Base-by-base conservation (phyloP, 2,888 invertebrate species). In the Eustalomyia histrio region DNA sequence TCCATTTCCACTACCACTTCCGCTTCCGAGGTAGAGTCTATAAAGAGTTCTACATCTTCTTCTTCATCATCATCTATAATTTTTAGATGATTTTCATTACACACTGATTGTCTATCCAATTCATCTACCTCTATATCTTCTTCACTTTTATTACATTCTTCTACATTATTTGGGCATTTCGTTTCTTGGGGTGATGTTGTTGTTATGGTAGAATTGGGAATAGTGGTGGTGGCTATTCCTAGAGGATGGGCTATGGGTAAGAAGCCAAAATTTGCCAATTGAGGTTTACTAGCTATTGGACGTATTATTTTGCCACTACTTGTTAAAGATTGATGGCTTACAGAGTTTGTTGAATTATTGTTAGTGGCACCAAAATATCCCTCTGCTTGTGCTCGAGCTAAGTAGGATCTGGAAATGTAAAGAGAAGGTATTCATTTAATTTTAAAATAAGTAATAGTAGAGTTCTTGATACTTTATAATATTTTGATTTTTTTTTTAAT, bases 201-300 rank as follows among this genome's bases (percentile, higher is more conserved):
- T 1, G 80, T 57, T 71, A 24, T 68, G 76, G 2, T 72, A 76
- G 58, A 29, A 75, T 74, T 73, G n/a, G 80, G 63, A 35, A 53
- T 17, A 61, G 50, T 5, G 33, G 58, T 58, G 57, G 18, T 58
- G 57, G 18, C 65, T 7, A 61, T 16, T 2, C 47, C 35, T 21
- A 74, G 9, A 14, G 73, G 43, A 60, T 74, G 78, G 29, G 12
- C 86, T 21, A 88, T 83, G 35, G 90, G 87, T 47, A 91, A 80
- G 82, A 90, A 91, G 47, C 90, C 89, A 43, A 89, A 87, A 80
- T 88, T 89, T 0, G 88, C 86, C 76, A 89, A 64, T 47, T 88
- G 87, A 4, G 91, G 89, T 72, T 91, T 91, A 84, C 92, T 93
- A 0, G 93, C 91, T 50, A 93, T 93, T 50, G 93, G 93, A 82